Evolutionary conservation across 2,113 vertebrate species (phyloP).

Genomic region (Tragelaphus scriptus): DNA sequence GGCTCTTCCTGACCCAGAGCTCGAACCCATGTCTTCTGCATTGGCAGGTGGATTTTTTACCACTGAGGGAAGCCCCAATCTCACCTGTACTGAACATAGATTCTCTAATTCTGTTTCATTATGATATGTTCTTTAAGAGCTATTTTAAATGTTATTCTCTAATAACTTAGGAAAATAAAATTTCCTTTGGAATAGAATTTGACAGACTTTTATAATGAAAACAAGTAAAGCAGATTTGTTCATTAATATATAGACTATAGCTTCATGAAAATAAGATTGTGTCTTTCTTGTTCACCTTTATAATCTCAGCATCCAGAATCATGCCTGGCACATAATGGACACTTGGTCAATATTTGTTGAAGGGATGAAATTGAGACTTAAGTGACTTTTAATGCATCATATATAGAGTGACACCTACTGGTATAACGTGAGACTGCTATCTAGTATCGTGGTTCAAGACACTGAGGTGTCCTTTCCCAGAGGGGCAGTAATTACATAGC

Average conservation of each 20-base stretch:
- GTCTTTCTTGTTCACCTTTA: background rate
- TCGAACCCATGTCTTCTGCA: background rate
- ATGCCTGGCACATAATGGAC: background rate
- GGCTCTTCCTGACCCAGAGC: background rate
- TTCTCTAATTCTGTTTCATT: background rate
- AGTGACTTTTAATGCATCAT: background rate
- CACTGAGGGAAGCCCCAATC: background rate
- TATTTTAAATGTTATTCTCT: background rate
- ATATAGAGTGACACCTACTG: constrained; percentile 56
- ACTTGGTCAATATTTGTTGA: background rate
- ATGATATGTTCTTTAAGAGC: background rate
- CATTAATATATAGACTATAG: background rate
- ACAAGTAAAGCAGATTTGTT: background rate
- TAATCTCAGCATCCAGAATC: background rate
- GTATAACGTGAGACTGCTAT: background rate
- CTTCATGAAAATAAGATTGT: background rate
- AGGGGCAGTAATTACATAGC: background rate
- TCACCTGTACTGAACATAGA: background rate
- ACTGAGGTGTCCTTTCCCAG: background rate
- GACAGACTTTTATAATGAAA: background rate
- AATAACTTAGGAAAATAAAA: background rate
- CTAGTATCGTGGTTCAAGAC: background rate
- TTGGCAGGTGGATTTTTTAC: background rate
- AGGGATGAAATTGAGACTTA: background rate
- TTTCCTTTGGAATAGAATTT: background rate